A percentile compares a stretch with the other conserved stretches of the same genome.
phyloP scores from a whole-genome alignment of 2,888 invertebrate genomes.

The Drosophila testacea region DNA sequence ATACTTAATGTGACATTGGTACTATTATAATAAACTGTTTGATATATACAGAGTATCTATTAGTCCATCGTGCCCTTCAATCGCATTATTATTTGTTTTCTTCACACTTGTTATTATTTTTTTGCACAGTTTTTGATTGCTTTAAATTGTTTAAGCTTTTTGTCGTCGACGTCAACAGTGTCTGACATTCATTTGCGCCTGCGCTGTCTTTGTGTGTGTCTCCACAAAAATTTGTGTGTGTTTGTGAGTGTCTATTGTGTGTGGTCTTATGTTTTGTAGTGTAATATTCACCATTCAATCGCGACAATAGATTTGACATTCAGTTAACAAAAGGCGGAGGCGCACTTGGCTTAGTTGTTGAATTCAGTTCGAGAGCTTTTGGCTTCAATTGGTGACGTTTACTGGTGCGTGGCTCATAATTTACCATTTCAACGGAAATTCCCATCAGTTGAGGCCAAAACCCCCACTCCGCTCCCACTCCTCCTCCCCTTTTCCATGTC shows the following conservation, averaged over 20 bases:
- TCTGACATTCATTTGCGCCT: conserved; percentile 36
- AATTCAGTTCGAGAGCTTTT: background rate
- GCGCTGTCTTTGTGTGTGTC: conserved; percentile 9
- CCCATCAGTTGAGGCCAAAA: conserved; percentile 48
- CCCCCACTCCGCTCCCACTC: too few relatives aligned
- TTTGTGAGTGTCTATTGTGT: conserved; percentile 2
- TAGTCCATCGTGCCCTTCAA: conserved; percentile 14
- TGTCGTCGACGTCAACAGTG: conserved; percentile 33
- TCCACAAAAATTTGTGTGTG: conserved; percentile 7
- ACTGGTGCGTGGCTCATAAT: conserved; percentile 64
- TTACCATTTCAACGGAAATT: conserved; percentile 54
- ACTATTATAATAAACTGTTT: rapidly evolving
- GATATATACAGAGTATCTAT: background rate
- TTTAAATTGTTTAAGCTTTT: conserved; percentile 67
- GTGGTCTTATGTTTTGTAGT: conserved; percentile 2
- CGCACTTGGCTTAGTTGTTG: conserved; percentile 24
- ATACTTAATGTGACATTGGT: background rate
- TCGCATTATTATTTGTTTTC: conserved; percentile 26
- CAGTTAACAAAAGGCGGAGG: conserved; percentile 58
- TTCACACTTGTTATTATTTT: conserved; percentile 35
- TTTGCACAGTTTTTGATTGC: conserved; percentile 65
- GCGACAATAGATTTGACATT: conserved; percentile 78
- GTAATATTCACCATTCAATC: conserved; percentile 54
- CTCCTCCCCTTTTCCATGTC: background rate
- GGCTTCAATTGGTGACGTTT: conserved; percentile 27